Base-by-base conservation (phyloP, 2,888 invertebrate genomes). In the Heliconius erato region DNA sequence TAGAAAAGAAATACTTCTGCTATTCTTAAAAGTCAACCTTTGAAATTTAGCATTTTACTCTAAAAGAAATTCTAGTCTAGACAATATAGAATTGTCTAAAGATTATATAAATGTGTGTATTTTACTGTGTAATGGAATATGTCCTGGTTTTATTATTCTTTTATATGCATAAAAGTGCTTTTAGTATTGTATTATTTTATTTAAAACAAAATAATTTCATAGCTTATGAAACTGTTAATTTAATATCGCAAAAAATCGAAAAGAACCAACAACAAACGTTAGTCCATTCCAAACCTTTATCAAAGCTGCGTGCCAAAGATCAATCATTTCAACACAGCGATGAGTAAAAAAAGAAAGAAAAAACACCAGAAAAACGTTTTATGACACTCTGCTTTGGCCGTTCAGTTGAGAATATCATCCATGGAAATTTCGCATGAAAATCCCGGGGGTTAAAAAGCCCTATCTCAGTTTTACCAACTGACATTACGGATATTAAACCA, bases 401-500 rank as follows among this genome's bases (percentile, higher is more conserved):
- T 72, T 82, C 79, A 67, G 67, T 71, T 74, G 71, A 77, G 63
- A 76, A 80, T 82, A 82, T 82, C 77, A 79, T 69, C 65, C 35
- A 49, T 80, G 69, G 54, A 80, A 82, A 63, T 69, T 79, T 26
- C 74, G 68, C 68, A 74, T 40, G 79, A 74, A 72, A 59, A 79
- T 68, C 80, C 65, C 69, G 26, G 49, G 67, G 35, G 71, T 80
- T 68, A 80, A 67, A 77, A 77, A 80, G 49, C 35, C 65, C 54
- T 69, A 54, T 81, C 76, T 77, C 69, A 69, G 77, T 69, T 81
- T 81, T 69, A 49, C 77, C 49, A 76, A 72, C 71, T 78, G 77
- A 44, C 40, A 77, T 72, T 77, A 80, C 82, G 80, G 82, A 80
- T 80, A 80, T 80, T 78, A 83, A 77, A 65, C 65, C 77, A 78